Conservation (phyloP, 2,113 vertebrate genomes). For the Leptocoma aspasia region DNA sequence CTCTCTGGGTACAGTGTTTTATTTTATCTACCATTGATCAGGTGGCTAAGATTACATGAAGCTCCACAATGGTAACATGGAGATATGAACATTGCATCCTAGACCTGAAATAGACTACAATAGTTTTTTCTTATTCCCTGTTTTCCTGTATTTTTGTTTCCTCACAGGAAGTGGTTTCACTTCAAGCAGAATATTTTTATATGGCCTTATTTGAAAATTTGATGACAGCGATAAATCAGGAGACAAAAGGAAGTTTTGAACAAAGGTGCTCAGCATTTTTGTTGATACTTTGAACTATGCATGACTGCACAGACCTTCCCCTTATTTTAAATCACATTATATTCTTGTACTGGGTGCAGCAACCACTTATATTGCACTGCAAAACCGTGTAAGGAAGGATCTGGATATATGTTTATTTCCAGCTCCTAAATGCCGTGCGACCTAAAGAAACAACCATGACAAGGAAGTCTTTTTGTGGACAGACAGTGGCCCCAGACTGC, state of each 20-base stretch:
- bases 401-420: neutral
- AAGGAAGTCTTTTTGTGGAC: conserved; percentile 28
- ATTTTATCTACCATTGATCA: neutral
- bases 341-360: neutral
- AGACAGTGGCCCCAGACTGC: conserved; percentile 36
- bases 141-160: neutral
- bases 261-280: neutral
- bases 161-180: conserved; percentile 12
- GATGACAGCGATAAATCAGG: neutral
- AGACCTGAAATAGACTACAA: neutral
- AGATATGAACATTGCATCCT: neutral
- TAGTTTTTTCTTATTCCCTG: neutral
- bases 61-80: neutral
- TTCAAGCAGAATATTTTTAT: conserved; percentile 1
- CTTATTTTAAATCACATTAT: neutral
- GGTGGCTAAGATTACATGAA: neutral
- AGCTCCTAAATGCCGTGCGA: neutral
- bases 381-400: neutral
- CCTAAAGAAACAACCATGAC: conserved; percentile 24
- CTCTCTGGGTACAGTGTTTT: neutral
- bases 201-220: neutral
- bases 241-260: conserved; percentile 13
- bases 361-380: neutral
- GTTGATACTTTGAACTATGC: neutral
- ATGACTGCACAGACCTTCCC: neutral